Evolutionary conservation across 2,113 vertebrate genomes (phyloP).

Genomic region (Elephantulus edwardii): DNA sequence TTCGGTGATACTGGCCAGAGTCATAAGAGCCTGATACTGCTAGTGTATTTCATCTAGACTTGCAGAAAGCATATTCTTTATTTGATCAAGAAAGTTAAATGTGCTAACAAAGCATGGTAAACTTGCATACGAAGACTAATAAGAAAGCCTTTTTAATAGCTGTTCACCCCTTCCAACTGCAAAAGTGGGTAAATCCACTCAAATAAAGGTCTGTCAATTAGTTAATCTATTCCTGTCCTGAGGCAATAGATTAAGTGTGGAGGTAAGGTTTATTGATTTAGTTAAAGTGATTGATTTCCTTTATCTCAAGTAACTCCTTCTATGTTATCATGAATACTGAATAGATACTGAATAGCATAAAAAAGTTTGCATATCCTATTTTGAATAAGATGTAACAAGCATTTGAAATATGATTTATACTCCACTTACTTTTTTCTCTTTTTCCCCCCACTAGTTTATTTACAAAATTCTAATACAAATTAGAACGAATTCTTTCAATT

Average conservation of each 20-base stretch:
- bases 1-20: not conserved
- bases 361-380: not conserved
- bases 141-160: not conserved
- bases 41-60: not conserved
- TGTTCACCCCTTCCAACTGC: not conserved
- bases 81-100: not conserved
- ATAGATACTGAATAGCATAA: not conserved
- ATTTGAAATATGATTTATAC: slow-evolving; percentile 3
- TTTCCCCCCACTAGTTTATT: too few species aligned
- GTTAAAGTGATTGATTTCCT: not conserved
- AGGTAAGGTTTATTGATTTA: not conserved
- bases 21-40: not conserved
- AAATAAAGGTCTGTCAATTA: not conserved
- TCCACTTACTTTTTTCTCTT: slow-evolving; percentile 17
- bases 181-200: not conserved
- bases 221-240: not conserved
- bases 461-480: too few species aligned
- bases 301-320: not conserved
- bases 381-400: not conserved
- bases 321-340: not conserved
- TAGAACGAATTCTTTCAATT: too few species aligned
- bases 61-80: not conserved
- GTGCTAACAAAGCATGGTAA: not conserved
- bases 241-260: not conserved
- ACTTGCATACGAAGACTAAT: not conserved